Evolutionary conservation across 2,113 vertebrate genomes (phyloP).

Genomic region (Gymnogyps californianus): DNA sequence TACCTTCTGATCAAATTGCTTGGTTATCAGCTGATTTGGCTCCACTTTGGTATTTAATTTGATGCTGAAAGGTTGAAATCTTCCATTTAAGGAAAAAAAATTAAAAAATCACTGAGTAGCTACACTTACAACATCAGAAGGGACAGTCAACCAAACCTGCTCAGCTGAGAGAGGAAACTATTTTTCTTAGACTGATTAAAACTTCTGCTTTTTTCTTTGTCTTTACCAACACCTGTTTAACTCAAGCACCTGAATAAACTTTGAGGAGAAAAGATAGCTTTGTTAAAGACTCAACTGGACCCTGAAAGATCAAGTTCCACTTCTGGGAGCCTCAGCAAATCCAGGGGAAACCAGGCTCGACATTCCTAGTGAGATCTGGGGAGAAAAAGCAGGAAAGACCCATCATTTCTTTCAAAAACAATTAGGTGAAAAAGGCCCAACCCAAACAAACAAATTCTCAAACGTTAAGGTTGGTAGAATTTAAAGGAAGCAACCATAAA

Average conservation of each 20-base stretch:
- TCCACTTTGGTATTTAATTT: background rate
- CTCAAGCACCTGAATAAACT: slow-evolving; percentile 38
- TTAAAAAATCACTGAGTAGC: background rate
- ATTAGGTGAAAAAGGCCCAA: background rate
- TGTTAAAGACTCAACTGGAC: background rate
- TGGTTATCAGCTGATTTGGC: background rate
- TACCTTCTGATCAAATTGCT: background rate
- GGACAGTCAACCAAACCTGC: background rate
- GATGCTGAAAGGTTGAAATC: background rate
- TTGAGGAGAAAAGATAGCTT: background rate
- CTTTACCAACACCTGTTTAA: slow-evolving; percentile 12
- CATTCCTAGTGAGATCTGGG: background rate
- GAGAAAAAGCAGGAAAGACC: background rate
- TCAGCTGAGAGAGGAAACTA: background rate
- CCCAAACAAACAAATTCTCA: background rate
- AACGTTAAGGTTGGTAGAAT: background rate
- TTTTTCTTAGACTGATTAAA: slow-evolving; percentile 10
- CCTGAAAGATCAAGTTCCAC: background rate
- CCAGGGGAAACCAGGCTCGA: background rate
- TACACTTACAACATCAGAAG: background rate
- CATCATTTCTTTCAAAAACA: background rate
- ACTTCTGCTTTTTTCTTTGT: background rate
- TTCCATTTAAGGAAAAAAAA: background rate
- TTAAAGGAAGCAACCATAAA: background rate
- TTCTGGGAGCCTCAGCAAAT: background rate